Percentiles rank a stretch among this genome's conserved stretches.
phyloP scores from a whole-genome alignment of 1,140 invertebrate genomes.

The Drosophila serrata region DNA sequence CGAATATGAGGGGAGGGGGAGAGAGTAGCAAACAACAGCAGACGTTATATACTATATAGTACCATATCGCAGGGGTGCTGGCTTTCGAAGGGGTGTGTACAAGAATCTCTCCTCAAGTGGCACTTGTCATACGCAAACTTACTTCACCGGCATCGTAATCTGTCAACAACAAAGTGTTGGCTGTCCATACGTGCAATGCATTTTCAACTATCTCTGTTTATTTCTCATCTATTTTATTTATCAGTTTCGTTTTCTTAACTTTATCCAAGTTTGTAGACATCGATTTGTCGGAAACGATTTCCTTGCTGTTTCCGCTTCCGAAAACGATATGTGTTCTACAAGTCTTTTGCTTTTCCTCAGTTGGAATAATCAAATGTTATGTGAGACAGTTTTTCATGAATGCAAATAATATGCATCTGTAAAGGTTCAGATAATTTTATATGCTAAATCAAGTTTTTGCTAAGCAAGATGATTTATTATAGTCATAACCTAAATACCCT shows the following conservation, averaged over 20 bases:
- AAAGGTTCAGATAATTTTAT: not conserved
- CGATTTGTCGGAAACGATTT: constrained; percentile 7
- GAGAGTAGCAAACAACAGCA: constrained; percentile 24
- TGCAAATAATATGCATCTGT: not conserved
- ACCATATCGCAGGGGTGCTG: not conserved
- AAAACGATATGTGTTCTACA: not conserved
- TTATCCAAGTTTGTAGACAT: constrained; percentile 7
- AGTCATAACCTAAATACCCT: not conserved
- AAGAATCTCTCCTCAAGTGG: constrained; percentile 32
- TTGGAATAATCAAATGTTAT: not conserved
- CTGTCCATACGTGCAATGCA: constrained; percentile 27
- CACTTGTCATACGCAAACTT: constrained; percentile 56
- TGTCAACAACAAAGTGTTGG: constrained; percentile 42
- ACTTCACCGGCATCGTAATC: constrained; percentile 33
- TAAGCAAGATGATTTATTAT: not conserved
- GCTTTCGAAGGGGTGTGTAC: constrained; percentile 12
- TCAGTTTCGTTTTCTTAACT: constrained; percentile 21
- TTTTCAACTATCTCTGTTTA: constrained; percentile 13
- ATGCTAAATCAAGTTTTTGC: not conserved
- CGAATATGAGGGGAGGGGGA: constrained; percentile 16
- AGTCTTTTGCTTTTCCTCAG: not conserved
- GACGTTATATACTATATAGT: constrained; percentile 3
- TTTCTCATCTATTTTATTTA: constrained; percentile 22
- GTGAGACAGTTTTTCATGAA: not conserved
- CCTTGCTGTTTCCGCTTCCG: not conserved